Conservation (phyloP, 2,797 vertebrate genomes). For the Sebastes umbrosus region DNA sequence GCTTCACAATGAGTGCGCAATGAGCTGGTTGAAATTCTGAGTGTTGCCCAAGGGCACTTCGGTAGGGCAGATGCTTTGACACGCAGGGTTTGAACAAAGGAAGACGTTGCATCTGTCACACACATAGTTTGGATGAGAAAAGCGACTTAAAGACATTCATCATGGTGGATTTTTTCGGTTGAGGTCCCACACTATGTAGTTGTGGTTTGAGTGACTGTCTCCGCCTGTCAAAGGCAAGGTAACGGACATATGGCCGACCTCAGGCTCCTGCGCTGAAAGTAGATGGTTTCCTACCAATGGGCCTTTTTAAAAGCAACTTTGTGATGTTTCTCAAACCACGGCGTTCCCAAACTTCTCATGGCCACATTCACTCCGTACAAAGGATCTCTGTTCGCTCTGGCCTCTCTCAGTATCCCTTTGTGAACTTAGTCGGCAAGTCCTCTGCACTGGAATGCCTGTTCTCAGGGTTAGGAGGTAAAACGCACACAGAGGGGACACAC, state of each 20-base stretch:
- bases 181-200: slow-evolving; percentile 2
- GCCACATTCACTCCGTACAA: slow-evolving; percentile 81
- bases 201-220: slow-evolving; percentile 14
- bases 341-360: slow-evolving; percentile 79
- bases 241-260: slow-evolving; percentile 38
- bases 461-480: slow-evolving; percentile 78
- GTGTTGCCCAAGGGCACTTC: not conserved
- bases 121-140: not conserved
- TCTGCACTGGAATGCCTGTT: slow-evolving; percentile 80
- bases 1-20: not conserved
- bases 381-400: slow-evolving; percentile 81
- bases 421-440: slow-evolving; percentile 78
- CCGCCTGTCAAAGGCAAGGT: slow-evolving; percentile 37
- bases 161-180: not conserved
- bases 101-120: not conserved
- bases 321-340: slow-evolving; percentile 80
- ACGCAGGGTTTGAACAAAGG: not conserved
- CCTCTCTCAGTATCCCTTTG: slow-evolving; percentile 83
- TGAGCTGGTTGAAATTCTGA: not conserved
- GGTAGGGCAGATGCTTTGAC: not conserved
- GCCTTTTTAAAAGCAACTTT: slow-evolving; percentile 72
- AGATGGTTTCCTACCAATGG: slow-evolving; percentile 52
- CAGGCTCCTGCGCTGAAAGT: slow-evolving; percentile 40
- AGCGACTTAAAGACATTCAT: not conserved
- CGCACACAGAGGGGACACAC: slow-evolving; percentile 56